A percentile compares a stretch with the other conserved stretches of the same genome.
Conservation (phyloP, 1,140 invertebrate species). For the Halictus rubicundus region DNA sequence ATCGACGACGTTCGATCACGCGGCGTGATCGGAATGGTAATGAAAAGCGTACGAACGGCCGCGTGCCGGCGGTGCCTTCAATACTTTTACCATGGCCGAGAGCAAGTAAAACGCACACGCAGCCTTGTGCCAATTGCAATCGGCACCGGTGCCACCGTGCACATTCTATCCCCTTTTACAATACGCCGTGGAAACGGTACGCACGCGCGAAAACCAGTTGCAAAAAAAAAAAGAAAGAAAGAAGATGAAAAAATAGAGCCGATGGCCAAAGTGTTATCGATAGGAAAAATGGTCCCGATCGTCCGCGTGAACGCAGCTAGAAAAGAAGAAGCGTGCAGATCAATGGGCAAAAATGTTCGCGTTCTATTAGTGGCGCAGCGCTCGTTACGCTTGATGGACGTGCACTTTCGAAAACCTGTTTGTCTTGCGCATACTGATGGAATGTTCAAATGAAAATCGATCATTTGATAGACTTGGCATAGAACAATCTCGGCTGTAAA, state of each 20-base stretch:
- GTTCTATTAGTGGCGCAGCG: not conserved
- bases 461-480: not conserved
- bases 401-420: not conserved
- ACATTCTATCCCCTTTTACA: constrained; percentile 60
- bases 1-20: constrained; percentile 19
- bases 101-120: constrained; percentile 62
- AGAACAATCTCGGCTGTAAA: not conserved
- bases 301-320: not conserved
- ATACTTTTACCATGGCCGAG: constrained; percentile 64
- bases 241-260: constrained; percentile 48
- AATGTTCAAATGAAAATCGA: constrained; percentile 3
- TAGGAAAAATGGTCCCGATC: constrained; percentile 44
- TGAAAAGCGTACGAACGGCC: constrained; percentile 32
- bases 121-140: constrained; percentile 69
- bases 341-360: not conserved
- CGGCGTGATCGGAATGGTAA: constrained; percentile 49
- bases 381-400: constrained; percentile 25
- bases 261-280: constrained; percentile 32
- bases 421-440: not conserved
- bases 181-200: constrained; percentile 25
- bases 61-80: constrained; percentile 34
- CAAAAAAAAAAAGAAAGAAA: too few relatives aligned
- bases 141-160: constrained; percentile 41
- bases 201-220: not conserved
- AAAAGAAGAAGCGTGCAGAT: not conserved